These are phyloP conservation scores for Phrynocephalus versicolor DNA, from an alignment of 2,113 vertebrate genomes.

Conservation along the genomic window DNA sequence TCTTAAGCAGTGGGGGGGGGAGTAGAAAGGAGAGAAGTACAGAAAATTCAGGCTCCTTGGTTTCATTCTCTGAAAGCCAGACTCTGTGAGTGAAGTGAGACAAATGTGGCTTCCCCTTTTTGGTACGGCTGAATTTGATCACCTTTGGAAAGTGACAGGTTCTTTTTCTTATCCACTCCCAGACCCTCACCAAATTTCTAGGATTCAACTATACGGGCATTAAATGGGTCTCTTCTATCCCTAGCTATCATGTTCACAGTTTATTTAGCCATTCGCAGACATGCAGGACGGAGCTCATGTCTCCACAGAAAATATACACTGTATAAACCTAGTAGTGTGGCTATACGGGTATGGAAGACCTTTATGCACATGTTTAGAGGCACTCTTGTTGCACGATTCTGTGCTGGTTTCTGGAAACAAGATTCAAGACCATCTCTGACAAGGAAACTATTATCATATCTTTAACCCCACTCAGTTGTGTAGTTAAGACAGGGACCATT, in stretches of 20 bases:
- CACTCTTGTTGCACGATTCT: background rate
- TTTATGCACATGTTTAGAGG: background rate
- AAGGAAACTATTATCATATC: background rate
- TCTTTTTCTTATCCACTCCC: background rate
- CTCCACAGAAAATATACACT: background rate
- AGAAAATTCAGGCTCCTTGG: background rate
- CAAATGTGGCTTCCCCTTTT: background rate
- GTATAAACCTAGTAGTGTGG: background rate
- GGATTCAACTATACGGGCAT: background rate
- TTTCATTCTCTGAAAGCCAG: constrained; percentile 4
- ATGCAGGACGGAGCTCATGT: background rate
- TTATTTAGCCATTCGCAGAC: background rate
- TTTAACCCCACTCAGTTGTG: no score
- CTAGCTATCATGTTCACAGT: background rate
- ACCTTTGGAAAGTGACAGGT: background rate
- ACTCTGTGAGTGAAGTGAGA: background rate
- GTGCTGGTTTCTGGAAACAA: background rate
- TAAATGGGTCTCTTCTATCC: background rate
- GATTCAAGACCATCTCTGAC: background rate
- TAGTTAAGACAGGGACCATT: no score
- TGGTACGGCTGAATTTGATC: background rate
- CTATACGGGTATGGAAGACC: background rate
- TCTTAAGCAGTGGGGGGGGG: background rate
- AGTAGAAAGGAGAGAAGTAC: background rate
- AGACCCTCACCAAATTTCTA: background rate